Evolutionary conservation across 2,888 invertebrate species (phyloP), one percentile per base, ranked within the genome.

Genomic region (Acanthopleura granulata): DNA sequence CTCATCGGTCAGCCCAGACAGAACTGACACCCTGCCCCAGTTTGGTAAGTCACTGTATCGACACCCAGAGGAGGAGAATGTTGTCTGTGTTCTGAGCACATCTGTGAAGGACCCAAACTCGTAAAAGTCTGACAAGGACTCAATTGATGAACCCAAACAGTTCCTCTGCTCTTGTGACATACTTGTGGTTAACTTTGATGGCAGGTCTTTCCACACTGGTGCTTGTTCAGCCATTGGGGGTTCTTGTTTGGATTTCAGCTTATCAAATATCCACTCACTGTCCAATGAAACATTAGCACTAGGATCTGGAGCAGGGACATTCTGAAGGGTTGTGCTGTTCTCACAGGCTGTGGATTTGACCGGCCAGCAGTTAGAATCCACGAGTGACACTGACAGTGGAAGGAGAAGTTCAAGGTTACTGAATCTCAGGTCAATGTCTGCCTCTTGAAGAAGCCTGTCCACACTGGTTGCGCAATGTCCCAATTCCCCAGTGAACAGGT

Each of bases 71-170:
- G 0, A 0, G 9, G 9, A 25, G 22, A 25, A 40, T 16, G 14
- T 18, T 16, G 71, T 49, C 49, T 57, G 40, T 40, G 40, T 40
- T 40, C 40, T 40, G 11, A 76, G 49, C 72, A 49, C 61, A 73
- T 85, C 85, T n/a, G 81, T 74, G 25, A 78, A 77, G 51, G 81
- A 81, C 72, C 82, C 69, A 18, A 78, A 80, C 62, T 85, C 83
- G 76, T 84, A 85, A 75, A 81, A 82, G 12, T 76, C 75, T 16
- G 80, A 77, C 74, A 85, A 57, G 57, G n/a, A 57, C 22, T 57
- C 22, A 1, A 57, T 4, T 57, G 57, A 18, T 57, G 18, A 22
- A 57, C 22, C 22, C 12, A 57, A 18, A 57, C 57, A 57, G 18
- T 57, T 18, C 12, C 57, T 57, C 22, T 57, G 18, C 22, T 57